A percentile compares a stretch with the other conserved stretches of the same genome.
Evolutionary conservation across 64 coral and sea anemone genomes (phyloP).

Genomic region (Stichodactyla mertensii): DNA sequence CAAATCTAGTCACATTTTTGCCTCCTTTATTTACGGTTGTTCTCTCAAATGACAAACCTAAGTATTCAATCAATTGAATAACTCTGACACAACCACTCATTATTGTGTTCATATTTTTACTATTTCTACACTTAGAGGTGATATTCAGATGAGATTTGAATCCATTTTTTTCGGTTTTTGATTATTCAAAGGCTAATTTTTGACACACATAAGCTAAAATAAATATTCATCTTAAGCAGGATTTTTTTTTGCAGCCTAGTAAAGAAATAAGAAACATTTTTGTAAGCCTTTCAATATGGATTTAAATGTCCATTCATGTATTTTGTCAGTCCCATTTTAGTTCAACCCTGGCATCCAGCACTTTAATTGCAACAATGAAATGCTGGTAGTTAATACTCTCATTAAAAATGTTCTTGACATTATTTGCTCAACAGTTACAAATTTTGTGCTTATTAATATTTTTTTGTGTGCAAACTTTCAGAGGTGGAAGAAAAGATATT

Average conservation of each 20-base stretch:
- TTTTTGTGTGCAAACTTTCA: slow-evolving; percentile 28
- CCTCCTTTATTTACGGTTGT: not conserved
- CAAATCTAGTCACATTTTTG: not conserved
- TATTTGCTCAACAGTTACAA: not conserved
- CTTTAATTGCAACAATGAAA: no score
- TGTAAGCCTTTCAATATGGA: not conserved
- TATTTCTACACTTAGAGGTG: no score
- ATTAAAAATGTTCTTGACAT: not conserved
- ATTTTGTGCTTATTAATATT: not conserved
- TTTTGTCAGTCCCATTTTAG: not conserved
- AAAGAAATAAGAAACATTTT: not conserved
- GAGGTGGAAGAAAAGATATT: slow-evolving; percentile 92
- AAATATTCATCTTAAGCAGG: not conserved
- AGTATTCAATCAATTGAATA: not conserved
- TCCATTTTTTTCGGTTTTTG: no score
- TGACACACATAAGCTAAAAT: not conserved
- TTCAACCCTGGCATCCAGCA: not conserved
- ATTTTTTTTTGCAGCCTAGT: not conserved
- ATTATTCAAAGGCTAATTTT: not conserved
- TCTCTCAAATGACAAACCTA: not conserved
- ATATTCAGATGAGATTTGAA: no score
- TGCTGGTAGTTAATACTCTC: not conserved
- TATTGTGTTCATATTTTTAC: not conserved
- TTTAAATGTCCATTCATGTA: not conserved
- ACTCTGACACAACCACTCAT: not conserved